These are phyloP conservation scores for Solen grandis DNA, from an alignment of 1,140 invertebrate species.

Conservation along the genomic window DNA sequence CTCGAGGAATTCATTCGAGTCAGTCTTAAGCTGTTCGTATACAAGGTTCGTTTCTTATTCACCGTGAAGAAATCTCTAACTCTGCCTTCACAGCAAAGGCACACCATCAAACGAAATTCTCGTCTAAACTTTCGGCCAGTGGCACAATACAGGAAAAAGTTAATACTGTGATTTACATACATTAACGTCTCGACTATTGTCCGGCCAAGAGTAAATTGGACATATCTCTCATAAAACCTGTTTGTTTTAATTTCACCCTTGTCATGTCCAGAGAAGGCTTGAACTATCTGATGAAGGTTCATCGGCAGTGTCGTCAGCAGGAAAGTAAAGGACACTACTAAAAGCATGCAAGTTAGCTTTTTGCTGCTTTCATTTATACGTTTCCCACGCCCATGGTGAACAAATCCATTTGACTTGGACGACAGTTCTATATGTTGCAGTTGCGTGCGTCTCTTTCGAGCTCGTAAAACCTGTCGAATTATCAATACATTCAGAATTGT, in stretches of 20 bases:
- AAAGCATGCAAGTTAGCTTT: conserved; percentile 77
- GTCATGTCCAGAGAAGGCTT: conserved; percentile 66
- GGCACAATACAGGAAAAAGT: conserved; percentile 81
- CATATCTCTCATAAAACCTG: conserved; percentile 37
- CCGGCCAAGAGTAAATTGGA: conserved; percentile 65
- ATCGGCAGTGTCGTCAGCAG: conserved; percentile 79
- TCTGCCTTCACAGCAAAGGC: conserved; percentile 15
- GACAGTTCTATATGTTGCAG: conserved; percentile 19
- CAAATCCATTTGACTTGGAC: conserved; percentile 24
- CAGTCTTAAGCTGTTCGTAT: conserved; percentile 8
- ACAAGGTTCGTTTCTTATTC: background rate
- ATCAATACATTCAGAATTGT: conserved; percentile 70
- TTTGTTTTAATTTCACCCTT: conserved; percentile 13
- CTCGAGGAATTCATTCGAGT: conserved; percentile 5
- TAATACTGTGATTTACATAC: conserved; percentile 81
- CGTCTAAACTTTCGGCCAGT: conserved; percentile 79
- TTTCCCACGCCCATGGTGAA: background rate
- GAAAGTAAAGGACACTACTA: conserved; percentile 78
- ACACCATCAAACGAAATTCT: conserved; percentile 54
- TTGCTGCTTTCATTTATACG: conserved; percentile 60
- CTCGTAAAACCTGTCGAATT: conserved; percentile 59
- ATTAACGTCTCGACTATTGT: conserved; percentile 78
- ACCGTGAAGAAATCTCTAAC: background rate
- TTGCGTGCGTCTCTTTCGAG: conserved; percentile 30
- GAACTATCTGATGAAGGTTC: conserved; percentile 73